Percentiles rank a stretch among this genome's conserved stretches.
phyloP scores from a whole-genome alignment of 2,888 invertebrate species.

The Chloroclystis v-ata region DNA sequence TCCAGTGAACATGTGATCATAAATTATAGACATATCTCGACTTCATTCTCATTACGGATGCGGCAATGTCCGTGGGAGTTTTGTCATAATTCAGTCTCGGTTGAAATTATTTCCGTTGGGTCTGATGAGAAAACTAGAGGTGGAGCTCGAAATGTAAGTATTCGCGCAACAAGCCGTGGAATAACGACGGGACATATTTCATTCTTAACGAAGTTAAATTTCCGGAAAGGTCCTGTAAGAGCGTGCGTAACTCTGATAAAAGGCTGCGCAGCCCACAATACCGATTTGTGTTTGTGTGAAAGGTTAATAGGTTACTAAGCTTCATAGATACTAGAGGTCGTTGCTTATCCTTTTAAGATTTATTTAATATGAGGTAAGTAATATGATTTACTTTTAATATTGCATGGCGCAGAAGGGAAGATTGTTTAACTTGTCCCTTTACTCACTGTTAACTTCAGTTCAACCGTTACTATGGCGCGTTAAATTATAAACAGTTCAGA shows the following conservation, averaged over 20 bases:
- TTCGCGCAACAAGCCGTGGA: slow-evolving; percentile 75
- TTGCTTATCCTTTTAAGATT: too few relatives aligned
- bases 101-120: slow-evolving; percentile 76
- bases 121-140: slow-evolving; percentile 78
- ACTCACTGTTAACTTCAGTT: too few relatives aligned
- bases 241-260: slow-evolving; percentile 75
- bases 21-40: slow-evolving; percentile 73
- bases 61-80: slow-evolving; percentile 76
- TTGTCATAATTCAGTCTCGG: slow-evolving; percentile 78
- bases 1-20: slow-evolving; percentile 63
- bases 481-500: too few relatives aligned
- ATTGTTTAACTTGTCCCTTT: too few relatives aligned
- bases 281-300: slow-evolving; percentile 51
- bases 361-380: too few relatives aligned
- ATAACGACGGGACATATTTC: slow-evolving; percentile 76
- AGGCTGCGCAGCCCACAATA: slow-evolving; percentile 58
- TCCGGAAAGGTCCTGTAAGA: slow-evolving; percentile 70
- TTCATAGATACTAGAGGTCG: too few relatives aligned
- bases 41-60: slow-evolving; percentile 76
- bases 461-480: too few relatives aligned
- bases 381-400: too few relatives aligned
- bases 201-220: slow-evolving; percentile 78
- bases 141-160: slow-evolving; percentile 73
- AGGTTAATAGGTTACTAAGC: not conserved
- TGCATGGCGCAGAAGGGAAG: too few relatives aligned